Conservation (phyloP, 2,888 invertebrate genomes). For the Drosophila atripex region DNA sequence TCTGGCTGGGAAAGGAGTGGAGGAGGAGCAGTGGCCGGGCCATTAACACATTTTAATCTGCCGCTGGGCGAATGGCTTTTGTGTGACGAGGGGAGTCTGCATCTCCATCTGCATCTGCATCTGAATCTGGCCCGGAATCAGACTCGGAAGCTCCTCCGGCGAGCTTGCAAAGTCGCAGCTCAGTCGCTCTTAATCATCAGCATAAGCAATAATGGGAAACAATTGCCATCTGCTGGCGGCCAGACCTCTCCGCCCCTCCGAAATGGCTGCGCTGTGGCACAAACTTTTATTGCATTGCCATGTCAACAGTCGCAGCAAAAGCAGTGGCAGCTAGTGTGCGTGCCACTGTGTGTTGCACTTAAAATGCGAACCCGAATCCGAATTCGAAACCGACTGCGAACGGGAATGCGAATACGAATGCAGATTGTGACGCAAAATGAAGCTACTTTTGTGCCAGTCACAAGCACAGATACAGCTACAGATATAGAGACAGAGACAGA, state of each 20-base stretch:
- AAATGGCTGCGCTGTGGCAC: slow-evolving; percentile 59
- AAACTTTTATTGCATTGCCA: slow-evolving; percentile 80
- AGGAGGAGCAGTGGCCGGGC: slow-evolving; percentile 33
- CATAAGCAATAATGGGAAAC: slow-evolving; percentile 78
- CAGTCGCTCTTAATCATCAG: slow-evolving; percentile 75
- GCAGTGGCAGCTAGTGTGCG: slow-evolving; percentile 64
- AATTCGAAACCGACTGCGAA: slow-evolving; percentile 54
- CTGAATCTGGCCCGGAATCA: neutral
- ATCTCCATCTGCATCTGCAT: slow-evolving; percentile 11
- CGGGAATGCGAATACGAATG: slow-evolving; percentile 61
- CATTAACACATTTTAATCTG: slow-evolving; percentile 81
- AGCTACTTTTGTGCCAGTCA: slow-evolving; percentile 74
- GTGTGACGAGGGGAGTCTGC: slow-evolving; percentile 51
- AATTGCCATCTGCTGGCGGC: slow-evolving; percentile 63
- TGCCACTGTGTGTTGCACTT: slow-evolving; percentile 70
- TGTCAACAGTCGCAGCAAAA: slow-evolving; percentile 74
- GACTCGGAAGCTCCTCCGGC: slow-evolving; percentile 23
- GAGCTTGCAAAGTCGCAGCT: slow-evolving; percentile 25
- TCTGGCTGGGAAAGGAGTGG: neutral
- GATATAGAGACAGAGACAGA: slow-evolving; percentile 21
- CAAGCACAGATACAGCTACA: slow-evolving; percentile 26
- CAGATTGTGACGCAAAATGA: slow-evolving; percentile 75
- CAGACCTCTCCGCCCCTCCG: slow-evolving; percentile 21
- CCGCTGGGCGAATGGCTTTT: slow-evolving; percentile 67
- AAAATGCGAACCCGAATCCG: slow-evolving; percentile 68